Conservation (phyloP, 37 sponge, comb jelly and placozoan genomes). For the Theonella swinhoei region DNA sequence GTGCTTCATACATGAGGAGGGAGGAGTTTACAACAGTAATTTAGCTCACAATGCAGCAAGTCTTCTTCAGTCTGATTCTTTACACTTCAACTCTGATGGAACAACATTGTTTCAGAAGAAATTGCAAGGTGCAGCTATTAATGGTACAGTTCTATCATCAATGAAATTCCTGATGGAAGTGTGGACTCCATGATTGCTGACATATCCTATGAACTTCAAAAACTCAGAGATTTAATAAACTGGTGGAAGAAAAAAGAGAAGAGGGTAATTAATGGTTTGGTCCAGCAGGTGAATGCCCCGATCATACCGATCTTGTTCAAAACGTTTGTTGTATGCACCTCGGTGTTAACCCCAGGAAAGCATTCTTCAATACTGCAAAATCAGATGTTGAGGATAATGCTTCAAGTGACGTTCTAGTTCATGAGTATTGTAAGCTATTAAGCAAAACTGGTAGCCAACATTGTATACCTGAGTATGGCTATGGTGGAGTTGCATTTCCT, state of each 20-base stretch:
- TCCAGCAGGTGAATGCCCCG: neutral
- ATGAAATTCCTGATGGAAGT: slow-evolving; percentile 23
- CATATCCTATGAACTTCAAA: slow-evolving; percentile 45
- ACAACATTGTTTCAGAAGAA: slow-evolving; percentile 34
- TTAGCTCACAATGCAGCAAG: slow-evolving; percentile 31
- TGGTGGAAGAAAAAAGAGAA: slow-evolving; percentile 35
- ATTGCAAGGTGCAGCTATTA: slow-evolving; percentile 20
- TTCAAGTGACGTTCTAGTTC: slow-evolving; percentile 8
- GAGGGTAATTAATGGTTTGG: slow-evolving; percentile 40
- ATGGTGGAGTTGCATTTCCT: slow-evolving; percentile 30
- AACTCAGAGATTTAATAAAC: slow-evolving; percentile 42
- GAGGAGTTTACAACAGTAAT: slow-evolving; percentile 29
- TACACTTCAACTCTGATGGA: slow-evolving; percentile 43
- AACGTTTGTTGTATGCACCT: slow-evolving; percentile 59
- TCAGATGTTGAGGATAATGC: neutral
- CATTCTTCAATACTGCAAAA: slow-evolving; percentile 7
- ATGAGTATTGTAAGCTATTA: slow-evolving; percentile 44
- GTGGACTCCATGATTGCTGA: slow-evolving; percentile 19
- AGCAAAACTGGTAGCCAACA: slow-evolving; percentile 15
- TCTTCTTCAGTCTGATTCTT: neutral
- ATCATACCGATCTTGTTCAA: slow-evolving; percentile 2
- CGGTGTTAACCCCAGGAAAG: slow-evolving; percentile 43
- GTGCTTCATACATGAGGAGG: slow-evolving; percentile 37
- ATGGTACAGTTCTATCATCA: slow-evolving; percentile 39
- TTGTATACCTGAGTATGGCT: slow-evolving; percentile 22